Evolutionary conservation across 2,113 vertebrate genomes (phyloP), one percentile per base, ranked within the genome.

Genomic region (Tursiops truncatus): DNA sequence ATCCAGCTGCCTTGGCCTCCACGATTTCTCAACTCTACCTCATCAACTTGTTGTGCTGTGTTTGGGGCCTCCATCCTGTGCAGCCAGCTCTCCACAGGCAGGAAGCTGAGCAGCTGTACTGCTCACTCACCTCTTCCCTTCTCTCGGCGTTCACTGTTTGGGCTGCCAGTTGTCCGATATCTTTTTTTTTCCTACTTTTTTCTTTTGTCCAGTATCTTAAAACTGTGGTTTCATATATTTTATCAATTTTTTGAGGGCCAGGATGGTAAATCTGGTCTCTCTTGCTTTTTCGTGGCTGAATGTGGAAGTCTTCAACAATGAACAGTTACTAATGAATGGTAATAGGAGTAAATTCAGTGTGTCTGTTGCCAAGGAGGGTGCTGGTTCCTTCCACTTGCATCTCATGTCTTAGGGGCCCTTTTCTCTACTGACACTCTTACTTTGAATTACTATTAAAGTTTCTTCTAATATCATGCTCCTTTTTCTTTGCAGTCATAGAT

Each of bases 381-480:
- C 4, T 41, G 23, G 28, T 60, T 41, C 73, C 85, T 91, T 47
- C 21, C 50, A 21, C 60, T 67, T 31, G 76, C 21, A 28, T 88
- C 68, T 77, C 33, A 26, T 71, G 17, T 28, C 56, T 28, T 41
- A 11, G 28, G 50, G 77, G 44, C 50, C 74, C 41, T 92, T 94
- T 81, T 15, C 41, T 38, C 17, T 23, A 4, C 25, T 60, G 85
- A 76, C 47, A 17, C 63, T 86, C 44, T 85, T 62, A 25, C 31
- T 93, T 12, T 58, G 67, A 84, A 70, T 94, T 74, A 62, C 68
- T 79, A 3, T 56, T 31, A 89, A 67, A 86, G 73, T 83, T 97
- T 70, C 58, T 91, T 63, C 47, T 82, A 9, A 83, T 67, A 68
- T 44, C 2, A 5, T 5, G 63, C 25, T 91, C 21, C 44, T 60